Evolutionary conservation across 2,888 invertebrate genomes (phyloP), one percentile per base, ranked within the genome.

Genomic region (Monopis laevigella): DNA sequence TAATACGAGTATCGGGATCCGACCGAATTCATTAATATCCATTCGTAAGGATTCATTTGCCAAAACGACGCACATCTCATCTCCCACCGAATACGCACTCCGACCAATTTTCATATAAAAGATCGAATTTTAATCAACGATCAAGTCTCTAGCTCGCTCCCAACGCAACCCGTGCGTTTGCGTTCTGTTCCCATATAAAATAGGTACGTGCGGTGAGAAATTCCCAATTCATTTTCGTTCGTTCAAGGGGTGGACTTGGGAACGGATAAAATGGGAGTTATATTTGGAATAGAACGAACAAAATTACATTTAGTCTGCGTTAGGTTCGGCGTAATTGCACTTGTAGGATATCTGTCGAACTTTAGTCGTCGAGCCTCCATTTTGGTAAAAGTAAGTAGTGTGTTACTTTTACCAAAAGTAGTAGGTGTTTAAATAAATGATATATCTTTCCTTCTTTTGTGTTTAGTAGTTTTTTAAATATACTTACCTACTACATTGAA

Each of bases 91-190:
- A 47, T 46, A 48, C 50, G 44, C 49, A 48, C 45, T 52, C 35
- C 18, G 49, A 50, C 27, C 49, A 51, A 52, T 54, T 53, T 51
- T 52, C 55, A 51, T 55, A 49, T 51, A 50, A 45, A 47, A 59
- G 55, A 62, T 61, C 56, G 58, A 59, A 63, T 64, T 68, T 66
- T 71, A 69, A 70, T 71, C 68, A 69, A 56, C 47, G 14, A 18
- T 17, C 52, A 55, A 58, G 55, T 58, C 55, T 53, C 61, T 32
- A 17, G 17, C 32, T 14, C n/a, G 7, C 16, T 32, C 17, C n/a
- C 17, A 17, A 2, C 6, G 12, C 6, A 32, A 32, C 32, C 14
- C 10, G 2, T 17, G 17, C 32, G 32, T 32, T 32, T 32, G 2
- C 32, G 32, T 32, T 32, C 6, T 17, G 32, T 17, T 32, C 2